Base-by-base conservation (phyloP, 2,113 vertebrate genomes). In the Telmatochromis sp. region DNA sequence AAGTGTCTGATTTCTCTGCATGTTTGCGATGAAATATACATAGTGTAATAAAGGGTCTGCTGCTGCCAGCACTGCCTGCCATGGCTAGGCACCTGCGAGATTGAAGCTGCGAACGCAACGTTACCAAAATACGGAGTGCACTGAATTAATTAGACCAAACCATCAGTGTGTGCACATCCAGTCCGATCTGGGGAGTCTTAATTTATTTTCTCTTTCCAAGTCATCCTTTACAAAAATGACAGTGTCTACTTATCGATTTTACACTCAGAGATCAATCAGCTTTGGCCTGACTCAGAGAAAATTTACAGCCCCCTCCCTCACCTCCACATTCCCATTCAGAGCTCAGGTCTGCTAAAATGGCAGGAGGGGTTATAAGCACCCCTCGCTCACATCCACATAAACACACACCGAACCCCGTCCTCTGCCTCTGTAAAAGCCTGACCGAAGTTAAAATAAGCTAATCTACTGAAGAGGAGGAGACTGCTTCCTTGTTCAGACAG, bases 201-300 rank as follows among this genome's bases (percentile, higher is more conserved):
- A 98, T 99, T 99, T 98, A 99, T 99, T 98, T 98, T 97, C 96
- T 97, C 97, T 97, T 82, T 97, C 97, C 95, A 96, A 97, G 97
- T 98, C 98, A 99, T 98, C 97, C 97, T 98, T 99, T 98, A 98
- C 97, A 98, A 98, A 99, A 98, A 99, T 99, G 98, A 99, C 98
- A 98, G 97, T 97, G 97, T 98, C 98, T 97, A 96, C 97, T 97
- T 98, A 99, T 99, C 96, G 98, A 99, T 99, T 98, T 98, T 98
- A 98, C 97, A 97, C 97, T 97, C 97, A 96, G 97, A 98, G 97
- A 99, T 99, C 98, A 98, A 99, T 99, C 98, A 99, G 97, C 97
- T 97, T 98, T 97, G 96, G 95, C 97, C 97, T 98, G 97, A 98
- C 97, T 98, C 97, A 97, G 98, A 97, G 97, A 97, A 98, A 98